Percentiles rank a stretch among this genome's conserved stretches.
These are phyloP conservation scores for Muscicapa comitata DNA, from an alignment of 2,797 vertebrate genomes.

Conservation along the genomic window DNA sequence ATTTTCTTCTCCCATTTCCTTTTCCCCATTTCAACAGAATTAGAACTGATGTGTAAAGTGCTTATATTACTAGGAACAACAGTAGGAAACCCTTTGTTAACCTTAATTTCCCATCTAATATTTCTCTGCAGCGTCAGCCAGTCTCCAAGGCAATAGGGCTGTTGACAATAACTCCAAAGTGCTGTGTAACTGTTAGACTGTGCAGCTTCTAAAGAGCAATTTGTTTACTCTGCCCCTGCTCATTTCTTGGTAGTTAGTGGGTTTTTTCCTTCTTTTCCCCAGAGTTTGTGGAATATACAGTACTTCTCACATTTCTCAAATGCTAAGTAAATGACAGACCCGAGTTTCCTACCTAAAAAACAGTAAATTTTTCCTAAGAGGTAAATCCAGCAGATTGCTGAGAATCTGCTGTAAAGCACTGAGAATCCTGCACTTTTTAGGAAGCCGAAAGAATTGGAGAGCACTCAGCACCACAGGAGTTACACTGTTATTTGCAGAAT, in stretches of 20 bases:
- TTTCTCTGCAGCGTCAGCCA: slow-evolving; percentile 29
- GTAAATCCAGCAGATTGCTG: background rate
- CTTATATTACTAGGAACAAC: slow-evolving; percentile 48
- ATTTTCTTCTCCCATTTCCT: slow-evolving; percentile 37
- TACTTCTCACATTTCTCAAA: background rate
- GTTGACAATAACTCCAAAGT: slow-evolving; percentile 45
- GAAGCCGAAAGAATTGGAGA: background rate
- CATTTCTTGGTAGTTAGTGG: background rate
- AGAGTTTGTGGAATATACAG: background rate
- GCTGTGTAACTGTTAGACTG: background rate
- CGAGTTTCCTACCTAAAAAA: background rate
- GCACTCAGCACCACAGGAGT: background rate
- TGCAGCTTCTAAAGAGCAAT: background rate
- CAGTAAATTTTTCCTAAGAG: background rate
- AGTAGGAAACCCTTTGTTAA: slow-evolving; percentile 50
- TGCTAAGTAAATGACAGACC: background rate
- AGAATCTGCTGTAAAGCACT: background rate
- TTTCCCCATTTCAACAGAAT: slow-evolving; percentile 32
- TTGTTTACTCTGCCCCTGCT: background rate
- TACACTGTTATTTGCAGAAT: background rate
- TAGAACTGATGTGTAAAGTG: slow-evolving; percentile 42
- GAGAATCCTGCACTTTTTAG: background rate
- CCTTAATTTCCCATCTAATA: slow-evolving; percentile 36
- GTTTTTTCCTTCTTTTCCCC: background rate
- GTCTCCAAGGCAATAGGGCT: slow-evolving; percentile 21